These are phyloP conservation scores for Parazoanthus atlanticus DNA, from an alignment of 92 coral and sea anemone genomes.

Conservation along the genomic window DNA sequence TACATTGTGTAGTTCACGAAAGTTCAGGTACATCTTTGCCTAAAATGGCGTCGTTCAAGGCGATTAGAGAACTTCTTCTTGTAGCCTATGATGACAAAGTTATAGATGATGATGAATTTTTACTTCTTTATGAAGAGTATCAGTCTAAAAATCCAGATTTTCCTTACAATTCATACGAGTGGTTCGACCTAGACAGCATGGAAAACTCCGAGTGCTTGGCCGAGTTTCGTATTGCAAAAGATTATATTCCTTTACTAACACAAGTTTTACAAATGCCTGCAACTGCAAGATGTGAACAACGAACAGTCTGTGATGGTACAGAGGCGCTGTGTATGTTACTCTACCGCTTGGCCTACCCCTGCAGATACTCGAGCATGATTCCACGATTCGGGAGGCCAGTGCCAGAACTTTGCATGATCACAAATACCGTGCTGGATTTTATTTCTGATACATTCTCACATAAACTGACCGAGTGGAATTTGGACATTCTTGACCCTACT, in stretches of 20 bases:
- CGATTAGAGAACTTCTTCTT: slow-evolving; percentile 25
- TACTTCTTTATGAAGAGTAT: slow-evolving; percentile 29
- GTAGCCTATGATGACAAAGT: slow-evolving; percentile 5
- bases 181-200: slow-evolving; percentile 36
- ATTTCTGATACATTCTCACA: slow-evolving; percentile 23
- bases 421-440: slow-evolving; percentile 29
- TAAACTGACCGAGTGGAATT: slow-evolving; percentile 17
- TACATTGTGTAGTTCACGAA: slow-evolving; percentile 31
- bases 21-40: slow-evolving; percentile 33
- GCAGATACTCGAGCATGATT: slow-evolving; percentile 23
- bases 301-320: slow-evolving; percentile 9
- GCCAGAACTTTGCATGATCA: slow-evolving; percentile 29
- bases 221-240: slow-evolving; percentile 30
- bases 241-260: slow-evolving; percentile 11
- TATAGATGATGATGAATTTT: slow-evolving; percentile 30
- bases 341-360: slow-evolving; percentile 27
- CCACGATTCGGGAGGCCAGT: slow-evolving; percentile 36
- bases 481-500: slow-evolving; percentile 21
- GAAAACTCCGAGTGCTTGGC: slow-evolving; percentile 23
- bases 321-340: slow-evolving; percentile 41
- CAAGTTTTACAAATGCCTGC: background rate
- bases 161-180: slow-evolving; percentile 8
- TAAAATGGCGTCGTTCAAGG: slow-evolving; percentile 33
- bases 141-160: slow-evolving; percentile 24
- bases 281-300: slow-evolving; percentile 14